phyloP scores from a whole-genome alignment of 2,113 vertebrate species.

The Tenebrosternarchus preto region DNA sequence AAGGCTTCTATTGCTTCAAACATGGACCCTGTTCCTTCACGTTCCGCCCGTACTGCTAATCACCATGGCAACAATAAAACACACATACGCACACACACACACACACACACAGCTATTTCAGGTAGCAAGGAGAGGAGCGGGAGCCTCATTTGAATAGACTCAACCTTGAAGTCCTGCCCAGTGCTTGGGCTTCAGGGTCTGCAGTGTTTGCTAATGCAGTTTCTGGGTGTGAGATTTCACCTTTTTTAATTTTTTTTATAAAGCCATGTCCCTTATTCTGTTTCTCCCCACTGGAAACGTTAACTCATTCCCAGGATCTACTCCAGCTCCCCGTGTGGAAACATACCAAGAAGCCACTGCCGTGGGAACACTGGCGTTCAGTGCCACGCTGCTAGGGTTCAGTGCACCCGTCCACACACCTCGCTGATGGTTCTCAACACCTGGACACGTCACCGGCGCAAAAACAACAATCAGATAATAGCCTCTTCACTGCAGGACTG shows the following conservation, averaged over 20 bases:
- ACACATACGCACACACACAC: conserved; percentile 44
- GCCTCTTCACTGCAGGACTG: conserved; percentile 49
- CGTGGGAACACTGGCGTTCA: not conserved
- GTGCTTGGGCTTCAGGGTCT: conserved; percentile 1
- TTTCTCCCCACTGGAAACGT: not conserved
- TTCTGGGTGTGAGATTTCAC: conserved; percentile 27
- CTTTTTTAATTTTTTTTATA: not conserved
- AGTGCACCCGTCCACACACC: conserved; percentile 31
- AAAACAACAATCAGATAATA: conserved; percentile 52
- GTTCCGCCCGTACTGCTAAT: conserved; percentile 55
- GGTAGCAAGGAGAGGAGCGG: conserved; percentile 56
- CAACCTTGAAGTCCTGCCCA: conserved; percentile 45
- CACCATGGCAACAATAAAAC: conserved; percentile 73
- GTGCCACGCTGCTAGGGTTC: conserved; percentile 28
- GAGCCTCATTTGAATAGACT: conserved; percentile 47
- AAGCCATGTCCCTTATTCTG: not conserved
- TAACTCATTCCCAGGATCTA: conserved; percentile 13
- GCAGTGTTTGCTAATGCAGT: conserved; percentile 15
- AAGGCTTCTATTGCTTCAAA: conserved; percentile 79
- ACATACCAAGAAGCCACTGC: not conserved
- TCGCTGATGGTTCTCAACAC: conserved; percentile 42
- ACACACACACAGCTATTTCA: conserved; percentile 37
- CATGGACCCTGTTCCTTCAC: conserved; percentile 65
- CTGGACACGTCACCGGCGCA: conserved; percentile 38
- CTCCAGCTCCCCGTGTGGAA: conserved; percentile 11